Percentiles rank a stretch among this genome's conserved stretches.
These are phyloP conservation scores for Diachasmimorpha longicaudata DNA, from an alignment of 1,140 invertebrate genomes.

Conservation along the genomic window DNA sequence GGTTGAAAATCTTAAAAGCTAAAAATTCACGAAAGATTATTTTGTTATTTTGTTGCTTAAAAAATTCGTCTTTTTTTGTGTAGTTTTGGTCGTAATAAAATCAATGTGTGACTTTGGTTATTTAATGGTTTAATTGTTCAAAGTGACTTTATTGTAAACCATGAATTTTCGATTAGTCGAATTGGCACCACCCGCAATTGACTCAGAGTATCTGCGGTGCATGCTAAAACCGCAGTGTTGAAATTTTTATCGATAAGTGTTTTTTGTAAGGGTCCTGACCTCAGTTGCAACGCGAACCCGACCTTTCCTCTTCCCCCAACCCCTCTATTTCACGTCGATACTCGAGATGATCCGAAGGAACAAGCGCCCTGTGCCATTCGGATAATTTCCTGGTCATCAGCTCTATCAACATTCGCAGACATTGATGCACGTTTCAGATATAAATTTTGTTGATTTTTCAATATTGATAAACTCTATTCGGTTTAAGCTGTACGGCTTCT, in stretches of 20 bases:
- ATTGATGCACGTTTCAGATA: too few species aligned
- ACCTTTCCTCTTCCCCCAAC: slow-evolving; percentile 10
- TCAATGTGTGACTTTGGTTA: neutral
- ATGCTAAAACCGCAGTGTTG: neutral
- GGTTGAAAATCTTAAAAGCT: too few species aligned
- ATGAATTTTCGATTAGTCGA: too few species aligned
- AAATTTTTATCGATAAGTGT: neutral
- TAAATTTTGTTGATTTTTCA: neutral
- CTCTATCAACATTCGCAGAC: neutral
- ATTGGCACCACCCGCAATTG: too few species aligned
- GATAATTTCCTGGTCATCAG: neutral
- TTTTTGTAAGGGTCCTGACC: neutral
- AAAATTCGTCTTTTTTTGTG: neutral
- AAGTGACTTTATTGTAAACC: neutral
- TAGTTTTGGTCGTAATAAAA: neutral
- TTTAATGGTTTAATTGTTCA: neutral
- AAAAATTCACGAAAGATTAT: too few species aligned
- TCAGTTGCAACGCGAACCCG: slow-evolving; percentile 21
- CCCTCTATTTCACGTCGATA: slow-evolving; percentile 25
- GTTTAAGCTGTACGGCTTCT: neutral
- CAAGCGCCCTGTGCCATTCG: slow-evolving; percentile 1
- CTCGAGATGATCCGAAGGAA: neutral
- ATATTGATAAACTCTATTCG: neutral
- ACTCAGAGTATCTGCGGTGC: too few species aligned
- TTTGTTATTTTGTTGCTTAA: too few species aligned